These are phyloP conservation scores for Sebastes glaucus DNA, from an alignment of 2,797 vertebrate species.

Conservation along the genomic window DNA sequence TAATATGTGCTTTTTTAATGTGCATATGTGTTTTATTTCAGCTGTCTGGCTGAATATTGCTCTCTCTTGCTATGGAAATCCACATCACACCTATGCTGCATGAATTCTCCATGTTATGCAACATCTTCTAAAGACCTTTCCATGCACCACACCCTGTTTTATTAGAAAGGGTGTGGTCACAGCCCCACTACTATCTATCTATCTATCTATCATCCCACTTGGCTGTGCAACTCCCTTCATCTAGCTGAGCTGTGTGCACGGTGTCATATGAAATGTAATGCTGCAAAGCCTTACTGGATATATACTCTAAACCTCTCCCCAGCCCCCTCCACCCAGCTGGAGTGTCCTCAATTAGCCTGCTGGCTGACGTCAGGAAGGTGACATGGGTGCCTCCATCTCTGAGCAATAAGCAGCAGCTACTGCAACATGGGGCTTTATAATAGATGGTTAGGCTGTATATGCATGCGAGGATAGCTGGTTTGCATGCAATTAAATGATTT, in stretches of 20 bases:
- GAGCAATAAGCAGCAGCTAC: slow-evolving; percentile 19
- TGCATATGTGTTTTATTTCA: not conserved
- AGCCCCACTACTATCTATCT: not conserved
- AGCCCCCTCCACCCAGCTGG: slow-evolving; percentile 47
- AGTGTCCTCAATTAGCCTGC: slow-evolving; percentile 77
- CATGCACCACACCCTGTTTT: slow-evolving; percentile 50
- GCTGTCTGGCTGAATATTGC: not conserved
- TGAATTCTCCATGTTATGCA: not conserved
- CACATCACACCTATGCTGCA: not conserved
- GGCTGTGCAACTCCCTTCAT: not conserved
- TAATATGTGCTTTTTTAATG: not conserved
- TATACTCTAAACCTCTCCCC: slow-evolving; percentile 8
- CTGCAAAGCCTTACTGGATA: slow-evolving; percentile 36
- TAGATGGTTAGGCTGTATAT: not conserved
- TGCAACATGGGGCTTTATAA: slow-evolving; percentile 17
- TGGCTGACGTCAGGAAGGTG: slow-evolving; percentile 80
- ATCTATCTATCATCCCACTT: no score
- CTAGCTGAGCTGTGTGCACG: not conserved
- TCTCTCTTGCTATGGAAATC: not conserved
- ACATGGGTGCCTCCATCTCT: slow-evolving; percentile 62
- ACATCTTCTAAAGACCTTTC: not conserved
- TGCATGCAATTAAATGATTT: not conserved
- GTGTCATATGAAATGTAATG: slow-evolving; percentile 26
- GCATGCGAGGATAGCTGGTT: not conserved
- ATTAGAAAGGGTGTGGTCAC: slow-evolving; percentile 51